phyloP scores from a whole-genome alignment of 1,140 invertebrate species.

The Cydia fagiglandana region DNA sequence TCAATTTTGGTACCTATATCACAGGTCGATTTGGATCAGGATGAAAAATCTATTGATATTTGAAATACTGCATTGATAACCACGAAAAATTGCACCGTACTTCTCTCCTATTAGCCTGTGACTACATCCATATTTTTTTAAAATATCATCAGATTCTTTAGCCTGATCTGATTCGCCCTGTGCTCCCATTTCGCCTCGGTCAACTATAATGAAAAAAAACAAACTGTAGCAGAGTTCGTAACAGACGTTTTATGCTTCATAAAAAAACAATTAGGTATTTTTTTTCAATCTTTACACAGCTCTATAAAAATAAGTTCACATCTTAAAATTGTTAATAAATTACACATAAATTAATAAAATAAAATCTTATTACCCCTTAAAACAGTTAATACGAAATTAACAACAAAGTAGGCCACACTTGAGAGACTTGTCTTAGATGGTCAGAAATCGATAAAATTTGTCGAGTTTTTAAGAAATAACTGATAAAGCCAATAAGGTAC shows the following conservation, averaged over 20 bases:
- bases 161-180: no score
- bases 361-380: background rate
- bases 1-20: no score
- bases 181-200: no score
- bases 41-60: no score
- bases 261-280: background rate
- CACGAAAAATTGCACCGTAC: no score
- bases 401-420: constrained; percentile 1
- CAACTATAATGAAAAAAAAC: no score
- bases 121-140: no score
- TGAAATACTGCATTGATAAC: no score
- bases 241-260: background rate
- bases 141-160: no score
- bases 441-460: constrained; percentile 23
- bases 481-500: constrained; percentile 7
- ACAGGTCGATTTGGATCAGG: no score
- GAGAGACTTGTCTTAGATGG: constrained; percentile 18
- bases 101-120: no score
- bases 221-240: no score
- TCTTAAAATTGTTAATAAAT: background rate
- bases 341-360: constrained; percentile 6
- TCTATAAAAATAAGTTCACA: background rate
- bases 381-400: background rate
- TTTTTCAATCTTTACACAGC: background rate
- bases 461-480: constrained; percentile 7